These are phyloP conservation scores for Camponotus fellah DNA, from an alignment of 2,888 invertebrate genomes.

Conservation along the genomic window DNA sequence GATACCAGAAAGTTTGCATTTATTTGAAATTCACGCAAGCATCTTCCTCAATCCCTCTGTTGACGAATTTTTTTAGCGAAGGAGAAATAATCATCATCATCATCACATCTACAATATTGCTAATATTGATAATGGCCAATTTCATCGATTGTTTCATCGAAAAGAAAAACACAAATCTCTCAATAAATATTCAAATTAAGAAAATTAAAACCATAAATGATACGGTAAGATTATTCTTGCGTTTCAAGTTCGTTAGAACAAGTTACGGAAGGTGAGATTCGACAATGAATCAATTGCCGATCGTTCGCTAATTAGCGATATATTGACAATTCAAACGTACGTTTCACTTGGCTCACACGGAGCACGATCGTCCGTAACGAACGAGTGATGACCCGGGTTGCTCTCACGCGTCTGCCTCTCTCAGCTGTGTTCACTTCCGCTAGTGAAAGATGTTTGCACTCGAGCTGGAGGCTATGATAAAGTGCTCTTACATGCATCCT, in stretches of 20 bases:
- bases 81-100: not conserved
- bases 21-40: slow-evolving; percentile 9
- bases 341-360: slow-evolving; percentile 32
- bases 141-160: not conserved
- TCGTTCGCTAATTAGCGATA: not conserved
- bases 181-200: not conserved
- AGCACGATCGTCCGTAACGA: slow-evolving; percentile 55
- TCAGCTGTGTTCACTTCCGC: slow-evolving; percentile 80
- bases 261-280: too few relatives aligned
- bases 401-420: slow-evolving; percentile 80
- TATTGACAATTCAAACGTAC: slow-evolving; percentile 4
- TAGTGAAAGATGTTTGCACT: slow-evolving; percentile 80
- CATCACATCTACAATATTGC: too few relatives aligned
- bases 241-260: not conserved
- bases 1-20: slow-evolving; percentile 31
- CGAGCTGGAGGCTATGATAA: slow-evolving; percentile 64
- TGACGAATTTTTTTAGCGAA: not conserved
- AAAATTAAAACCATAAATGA: not conserved
- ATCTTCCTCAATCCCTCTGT: not conserved
- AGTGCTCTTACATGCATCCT: slow-evolving; percentile 70
- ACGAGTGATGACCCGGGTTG: slow-evolving; percentile 80
- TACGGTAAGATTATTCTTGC: not conserved
- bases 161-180: not conserved
- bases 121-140: not conserved
- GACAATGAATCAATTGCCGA: slow-evolving; percentile 1